Evolutionary conservation across 2,797 vertebrate species (phyloP).

Genomic region (Gambusia yucatana): DNA sequence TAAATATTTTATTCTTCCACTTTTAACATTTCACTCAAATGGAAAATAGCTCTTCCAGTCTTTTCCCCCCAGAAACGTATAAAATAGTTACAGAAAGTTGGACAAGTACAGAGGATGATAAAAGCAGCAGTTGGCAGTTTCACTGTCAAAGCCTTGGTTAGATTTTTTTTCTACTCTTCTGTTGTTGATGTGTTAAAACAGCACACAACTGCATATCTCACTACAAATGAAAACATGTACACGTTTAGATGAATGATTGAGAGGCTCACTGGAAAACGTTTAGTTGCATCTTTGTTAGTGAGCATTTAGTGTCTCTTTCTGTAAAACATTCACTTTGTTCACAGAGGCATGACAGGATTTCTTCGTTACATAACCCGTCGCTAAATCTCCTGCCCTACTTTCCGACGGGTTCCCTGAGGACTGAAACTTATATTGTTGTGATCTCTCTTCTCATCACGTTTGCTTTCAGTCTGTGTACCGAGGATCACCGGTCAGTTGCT

Average conservation of each 20-base stretch:
- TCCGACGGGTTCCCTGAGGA: conserved; percentile 57
- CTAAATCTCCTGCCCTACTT: conserved; percentile 64
- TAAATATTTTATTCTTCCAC: not conserved
- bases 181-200: not conserved
- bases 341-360: conserved; percentile 44
- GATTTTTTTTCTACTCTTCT: not conserved
- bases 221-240: too few relatives aligned
- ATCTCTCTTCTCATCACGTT: conserved; percentile 84
- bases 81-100: not conserved
- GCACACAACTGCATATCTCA: not conserved
- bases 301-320: conserved; percentile 15
- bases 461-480: conserved; percentile 91
- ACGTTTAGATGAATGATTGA: not conserved
- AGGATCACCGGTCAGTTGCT: conserved; percentile 97
- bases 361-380: conserved; percentile 63
- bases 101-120: not conserved
- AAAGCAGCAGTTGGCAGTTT: not conserved
- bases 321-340: conserved; percentile 17
- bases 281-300: conserved; percentile 12
- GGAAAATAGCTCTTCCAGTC: not conserved
- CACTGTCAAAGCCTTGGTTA: not conserved
- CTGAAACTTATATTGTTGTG: conserved; percentile 67
- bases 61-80: not conserved
- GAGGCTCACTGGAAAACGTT: not conserved
- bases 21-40: not conserved